Conservation (phyloP, 2,888 invertebrate species). For the Drosophila peninsularis region DNA sequence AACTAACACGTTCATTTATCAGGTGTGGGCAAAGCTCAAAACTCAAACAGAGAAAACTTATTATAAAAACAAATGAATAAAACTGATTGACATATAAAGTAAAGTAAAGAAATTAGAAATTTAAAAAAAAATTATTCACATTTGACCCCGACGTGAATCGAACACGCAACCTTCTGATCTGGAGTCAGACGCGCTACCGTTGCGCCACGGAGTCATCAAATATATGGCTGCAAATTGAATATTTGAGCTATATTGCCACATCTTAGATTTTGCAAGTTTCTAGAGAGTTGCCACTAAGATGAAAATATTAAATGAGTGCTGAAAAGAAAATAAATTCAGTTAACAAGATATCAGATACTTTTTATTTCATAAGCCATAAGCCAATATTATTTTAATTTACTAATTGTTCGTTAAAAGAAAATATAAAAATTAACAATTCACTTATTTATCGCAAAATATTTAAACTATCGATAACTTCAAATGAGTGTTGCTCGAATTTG, state of each 20-base stretch:
- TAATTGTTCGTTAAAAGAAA: too few species aligned
- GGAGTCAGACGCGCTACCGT: constrained; percentile 79
- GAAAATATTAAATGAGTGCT: background rate
- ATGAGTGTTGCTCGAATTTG: background rate
- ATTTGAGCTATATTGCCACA: constrained; percentile 31
- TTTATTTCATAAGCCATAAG: too few species aligned
- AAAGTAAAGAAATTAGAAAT: background rate
- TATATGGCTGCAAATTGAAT: background rate
- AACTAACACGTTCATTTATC: background rate
- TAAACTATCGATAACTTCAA: constrained; percentile 11
- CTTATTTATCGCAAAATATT: background rate
- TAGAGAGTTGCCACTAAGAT: constrained; percentile 12
- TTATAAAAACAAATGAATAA: background rate
- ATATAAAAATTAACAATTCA: too few species aligned
- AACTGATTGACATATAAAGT: background rate
- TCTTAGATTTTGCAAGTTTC: background rate
- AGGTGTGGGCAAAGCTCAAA: background rate
- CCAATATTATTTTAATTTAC: too few species aligned
- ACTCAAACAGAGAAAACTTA: background rate
- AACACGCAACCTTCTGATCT: constrained; percentile 81
- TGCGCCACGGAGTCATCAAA: constrained; percentile 74
- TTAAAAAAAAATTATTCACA: constrained; percentile 1
- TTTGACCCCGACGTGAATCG: constrained; percentile 79
- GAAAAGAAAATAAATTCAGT: background rate
- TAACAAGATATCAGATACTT: too few species aligned